Evolutionary conservation across 2,888 invertebrate species (phyloP), one percentile per base, ranked within the genome.

Genomic region (Dascillus cervinus): DNA sequence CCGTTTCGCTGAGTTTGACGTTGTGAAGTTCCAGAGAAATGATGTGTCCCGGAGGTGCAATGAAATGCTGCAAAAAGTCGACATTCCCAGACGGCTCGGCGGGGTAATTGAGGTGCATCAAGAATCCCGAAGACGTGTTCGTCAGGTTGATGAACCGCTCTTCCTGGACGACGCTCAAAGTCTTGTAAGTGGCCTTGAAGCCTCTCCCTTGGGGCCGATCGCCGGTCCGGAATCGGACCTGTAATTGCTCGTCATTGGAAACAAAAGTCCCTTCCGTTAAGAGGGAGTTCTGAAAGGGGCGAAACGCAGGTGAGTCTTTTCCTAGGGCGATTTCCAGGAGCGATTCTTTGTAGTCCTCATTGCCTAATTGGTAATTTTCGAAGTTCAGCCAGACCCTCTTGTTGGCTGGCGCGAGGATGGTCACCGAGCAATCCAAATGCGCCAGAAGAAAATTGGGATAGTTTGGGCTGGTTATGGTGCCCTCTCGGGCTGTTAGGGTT

Each of bases 351-450:
- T 55, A 4, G 57, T 37, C 22, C 8, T 14, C 13, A 11, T 26
- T 28, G 6, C 24, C 29, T 26, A 79, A 66, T 43, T 78, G 73
- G 47, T 70, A 75, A 41, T 72, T 70, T 32, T 67, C 69, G 49
- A 85, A 80, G 62, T 81, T 78, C 23, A 84, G 64, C 73, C 81
- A 83, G 4, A 84, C 73, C 22, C 79, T 69, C 51, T 77, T 77
- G 52, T 81, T 81, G 31, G 71, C 69, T 24, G 83, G 82, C 8
- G 84, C 83, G 34, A 79, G 64, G 39, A 86, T 78, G 5, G 75
- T 75, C 37, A 78, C 73, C 6, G 78, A 75, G 53, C 86, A 86
- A 52, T 83, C 79, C 29, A 85, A 60, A 45, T 75, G 72, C 1
- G 80, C 73, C 11, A 86, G 62, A 34, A 85, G 64, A 57, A 81